Evolutionary conservation across 2,797 vertebrate genomes (phyloP).

Genomic region (Cephalopachus bancanus): DNA sequence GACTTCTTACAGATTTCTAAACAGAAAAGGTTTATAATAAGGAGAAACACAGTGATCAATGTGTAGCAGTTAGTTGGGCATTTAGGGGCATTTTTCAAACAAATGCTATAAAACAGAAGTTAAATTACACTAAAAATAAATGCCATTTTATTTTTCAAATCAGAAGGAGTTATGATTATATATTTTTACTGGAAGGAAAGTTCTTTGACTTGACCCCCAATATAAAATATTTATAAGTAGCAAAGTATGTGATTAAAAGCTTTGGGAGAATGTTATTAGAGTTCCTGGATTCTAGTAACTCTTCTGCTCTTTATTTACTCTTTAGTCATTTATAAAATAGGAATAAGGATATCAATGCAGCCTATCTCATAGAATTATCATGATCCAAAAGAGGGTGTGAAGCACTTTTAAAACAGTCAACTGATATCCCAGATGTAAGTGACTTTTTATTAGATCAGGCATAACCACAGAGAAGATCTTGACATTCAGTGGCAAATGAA

Average conservation of each 20-base stretch:
- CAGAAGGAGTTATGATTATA: background rate
- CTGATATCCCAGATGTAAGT: background rate
- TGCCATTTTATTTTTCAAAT: slow-evolving; percentile 3
- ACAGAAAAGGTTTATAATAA: slow-evolving; percentile 42
- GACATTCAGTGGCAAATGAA: slow-evolving; percentile 7
- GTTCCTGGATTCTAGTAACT: background rate
- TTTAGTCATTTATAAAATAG: background rate
- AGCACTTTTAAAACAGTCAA: background rate
- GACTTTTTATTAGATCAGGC: background rate
- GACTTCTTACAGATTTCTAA: slow-evolving; percentile 4
- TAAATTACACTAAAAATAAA: slow-evolving; percentile 46
- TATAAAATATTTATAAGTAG: slow-evolving; percentile 18
- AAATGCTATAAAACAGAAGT: background rate
- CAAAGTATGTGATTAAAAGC: background rate
- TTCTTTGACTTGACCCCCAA: background rate
- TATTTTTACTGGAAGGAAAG: background rate
- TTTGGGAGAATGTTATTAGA: background rate
- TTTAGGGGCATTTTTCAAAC: background rate
- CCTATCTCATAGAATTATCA: background rate
- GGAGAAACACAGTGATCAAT: background rate
- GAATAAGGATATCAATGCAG: background rate
- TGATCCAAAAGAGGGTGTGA: background rate
- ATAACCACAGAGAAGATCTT: background rate
- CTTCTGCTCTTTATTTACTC: background rate
- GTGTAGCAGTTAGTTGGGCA: background rate